Evolutionary conservation across 2,113 vertebrate genomes (phyloP).

Genomic region (Oreochromis aureus): DNA sequence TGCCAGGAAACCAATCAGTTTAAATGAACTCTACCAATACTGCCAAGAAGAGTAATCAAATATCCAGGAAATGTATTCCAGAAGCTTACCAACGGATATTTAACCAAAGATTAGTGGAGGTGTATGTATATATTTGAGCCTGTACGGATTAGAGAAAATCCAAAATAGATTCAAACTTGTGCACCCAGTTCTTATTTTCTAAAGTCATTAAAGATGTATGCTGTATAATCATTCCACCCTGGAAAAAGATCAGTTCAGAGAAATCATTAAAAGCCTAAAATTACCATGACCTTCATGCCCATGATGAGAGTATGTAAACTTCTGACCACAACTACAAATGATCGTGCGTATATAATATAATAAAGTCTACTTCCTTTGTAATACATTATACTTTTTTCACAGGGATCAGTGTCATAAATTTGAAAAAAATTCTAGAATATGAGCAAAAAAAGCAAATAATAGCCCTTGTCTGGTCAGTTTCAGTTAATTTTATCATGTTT

Average conservation of each 20-base stretch:
- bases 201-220: not conserved
- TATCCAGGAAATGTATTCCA: not conserved
- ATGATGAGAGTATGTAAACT: not conserved
- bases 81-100: not conserved
- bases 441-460: not conserved
- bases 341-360: not conserved
- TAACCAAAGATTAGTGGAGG: accelerated
- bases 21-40: not conserved
- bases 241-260: not conserved
- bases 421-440: not conserved
- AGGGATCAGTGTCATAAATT: not conserved
- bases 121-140: not conserved
- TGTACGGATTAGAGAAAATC: not conserved
- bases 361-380: not conserved
- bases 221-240: not conserved
- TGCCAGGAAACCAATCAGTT: not conserved
- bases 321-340: not conserved
- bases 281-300: not conserved
- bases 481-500: not conserved
- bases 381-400: not conserved
- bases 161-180: not conserved
- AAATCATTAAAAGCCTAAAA: not conserved
- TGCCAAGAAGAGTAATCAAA: not conserved
- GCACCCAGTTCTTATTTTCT: not conserved
- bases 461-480: not conserved